Conservation (phyloP, 2,888 invertebrate species). For the Synergus itoensis region DNA sequence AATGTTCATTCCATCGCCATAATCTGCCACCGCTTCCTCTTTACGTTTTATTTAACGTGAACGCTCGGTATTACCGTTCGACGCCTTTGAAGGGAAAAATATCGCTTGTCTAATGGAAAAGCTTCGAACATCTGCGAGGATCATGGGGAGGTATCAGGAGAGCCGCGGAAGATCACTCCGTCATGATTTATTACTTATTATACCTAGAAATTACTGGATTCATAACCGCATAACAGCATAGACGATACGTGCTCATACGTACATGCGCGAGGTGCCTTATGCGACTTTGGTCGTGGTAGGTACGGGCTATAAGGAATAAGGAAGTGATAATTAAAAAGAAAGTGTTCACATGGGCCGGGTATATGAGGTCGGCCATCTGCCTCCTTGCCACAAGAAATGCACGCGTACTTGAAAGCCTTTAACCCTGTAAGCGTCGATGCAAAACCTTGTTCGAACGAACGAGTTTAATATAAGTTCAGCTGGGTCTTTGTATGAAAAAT, state of each 20-base stretch:
- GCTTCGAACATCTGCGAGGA: slow-evolving; percentile 31
- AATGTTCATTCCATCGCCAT: slow-evolving; percentile 36
- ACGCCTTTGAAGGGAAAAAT: slow-evolving; percentile 29
- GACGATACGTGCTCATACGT: slow-evolving; percentile 43
- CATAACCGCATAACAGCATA: slow-evolving; percentile 58
- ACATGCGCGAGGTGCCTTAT: slow-evolving; percentile 41
- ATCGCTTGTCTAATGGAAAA: slow-evolving; percentile 40
- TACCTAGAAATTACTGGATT: slow-evolving; percentile 62
- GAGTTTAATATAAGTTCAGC: slow-evolving; percentile 19
- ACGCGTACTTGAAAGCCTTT: slow-evolving; percentile 27
- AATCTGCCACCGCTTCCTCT: slow-evolving; percentile 39
- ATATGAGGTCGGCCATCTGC: slow-evolving; percentile 54
- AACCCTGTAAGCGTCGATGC: slow-evolving; percentile 23
- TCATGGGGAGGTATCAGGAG: slow-evolving; percentile 27
- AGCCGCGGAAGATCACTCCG: slow-evolving; percentile 43
- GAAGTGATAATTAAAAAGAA: slow-evolving; percentile 65
- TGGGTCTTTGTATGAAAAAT: slow-evolving; percentile 4
- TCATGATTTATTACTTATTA: slow-evolving; percentile 62
- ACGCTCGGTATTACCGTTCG: slow-evolving; percentile 16
- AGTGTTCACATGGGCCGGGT: slow-evolving; percentile 52
- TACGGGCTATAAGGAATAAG: slow-evolving; percentile 58
- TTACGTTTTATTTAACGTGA: slow-evolving; percentile 29
- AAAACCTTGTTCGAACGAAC: slow-evolving; percentile 14
- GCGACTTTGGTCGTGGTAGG: slow-evolving; percentile 43
- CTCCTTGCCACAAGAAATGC: slow-evolving; percentile 18